These are phyloP conservation scores for Ciconia stormi DNA, from an alignment of 2,113 vertebrate species.

Conservation along the genomic window DNA sequence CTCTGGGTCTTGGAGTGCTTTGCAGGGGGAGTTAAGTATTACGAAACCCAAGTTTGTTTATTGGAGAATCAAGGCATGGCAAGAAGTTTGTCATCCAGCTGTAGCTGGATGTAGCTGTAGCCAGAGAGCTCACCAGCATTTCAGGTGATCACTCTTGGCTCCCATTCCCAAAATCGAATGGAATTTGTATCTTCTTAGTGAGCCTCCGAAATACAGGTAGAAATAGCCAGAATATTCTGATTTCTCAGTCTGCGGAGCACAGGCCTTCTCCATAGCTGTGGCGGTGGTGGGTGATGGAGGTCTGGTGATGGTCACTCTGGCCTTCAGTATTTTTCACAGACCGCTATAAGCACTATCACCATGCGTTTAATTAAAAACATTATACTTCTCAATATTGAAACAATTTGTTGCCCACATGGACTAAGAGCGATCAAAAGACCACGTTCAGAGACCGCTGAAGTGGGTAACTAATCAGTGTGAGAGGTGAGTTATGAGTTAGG, in stretches of 20 bases:
- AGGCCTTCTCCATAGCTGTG: not conserved
- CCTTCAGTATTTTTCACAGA: not conserved
- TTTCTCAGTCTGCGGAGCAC: not conserved
- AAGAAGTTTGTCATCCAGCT: not conserved
- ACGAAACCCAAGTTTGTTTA: fast-evolving
- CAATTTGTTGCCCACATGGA: not conserved
- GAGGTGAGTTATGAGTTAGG: not conserved
- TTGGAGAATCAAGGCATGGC: not conserved
- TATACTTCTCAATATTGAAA: not conserved
- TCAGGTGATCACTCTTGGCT: not conserved
- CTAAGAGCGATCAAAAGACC: not conserved
- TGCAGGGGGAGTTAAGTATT: not conserved
- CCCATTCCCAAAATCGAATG: not conserved
- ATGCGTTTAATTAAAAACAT: not conserved
- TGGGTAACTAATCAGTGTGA: not conserved
- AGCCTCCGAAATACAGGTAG: not conserved
- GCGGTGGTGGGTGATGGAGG: not conserved
- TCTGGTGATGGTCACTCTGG: not conserved
- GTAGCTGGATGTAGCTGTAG: not conserved
- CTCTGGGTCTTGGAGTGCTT: not conserved
- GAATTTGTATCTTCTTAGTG: not conserved
- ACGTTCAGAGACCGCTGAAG: not conserved
- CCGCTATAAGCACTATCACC: not conserved
- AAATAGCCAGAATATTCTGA: not conserved
- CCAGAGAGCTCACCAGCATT: not conserved